A percentile compares a stretch with the other conserved stretches of the same genome.
Conservation (phyloP, 1,140 invertebrate genomes). For the Lineus longissimus region DNA sequence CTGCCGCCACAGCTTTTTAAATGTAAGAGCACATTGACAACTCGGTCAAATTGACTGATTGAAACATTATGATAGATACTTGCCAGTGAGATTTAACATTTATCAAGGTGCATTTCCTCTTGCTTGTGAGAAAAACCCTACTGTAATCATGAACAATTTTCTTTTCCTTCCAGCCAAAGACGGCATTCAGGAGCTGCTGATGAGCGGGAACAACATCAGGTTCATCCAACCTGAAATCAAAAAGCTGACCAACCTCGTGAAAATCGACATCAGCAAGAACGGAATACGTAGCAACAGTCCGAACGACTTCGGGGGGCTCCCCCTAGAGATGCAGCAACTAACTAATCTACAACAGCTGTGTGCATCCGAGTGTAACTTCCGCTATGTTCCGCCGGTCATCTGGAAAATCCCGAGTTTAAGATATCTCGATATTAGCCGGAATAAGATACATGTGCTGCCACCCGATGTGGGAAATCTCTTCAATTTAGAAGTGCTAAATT, state of each 20-base stretch:
- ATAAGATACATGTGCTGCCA: constrained; percentile 47
- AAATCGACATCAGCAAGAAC: constrained; percentile 48
- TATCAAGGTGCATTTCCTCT: too few species aligned
- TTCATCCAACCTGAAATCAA: constrained; percentile 43
- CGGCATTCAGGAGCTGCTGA: constrained; percentile 35
- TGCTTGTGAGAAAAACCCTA: too few species aligned
- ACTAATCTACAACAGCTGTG: constrained; percentile 38
- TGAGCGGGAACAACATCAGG: constrained; percentile 51
- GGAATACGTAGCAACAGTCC: constrained; percentile 42
- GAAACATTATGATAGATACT: too few species aligned
- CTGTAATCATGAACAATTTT: too few species aligned
- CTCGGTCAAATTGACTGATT: too few species aligned
- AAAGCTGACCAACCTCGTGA: constrained; percentile 35
- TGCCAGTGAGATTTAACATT: too few species aligned
- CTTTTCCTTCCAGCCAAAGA: constrained; percentile 33
- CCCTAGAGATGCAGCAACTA: constrained; percentile 38
- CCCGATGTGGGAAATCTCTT: constrained; percentile 50
- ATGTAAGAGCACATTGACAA: too few species aligned
- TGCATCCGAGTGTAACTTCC: constrained; percentile 52
- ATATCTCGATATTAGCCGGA: constrained; percentile 44
- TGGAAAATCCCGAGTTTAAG: constrained; percentile 39
- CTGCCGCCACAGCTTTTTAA: too few species aligned
- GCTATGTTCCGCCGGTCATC: constrained; percentile 47
- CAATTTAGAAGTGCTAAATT: constrained; percentile 40
- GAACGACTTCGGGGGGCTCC: constrained; percentile 45